Conservation (phyloP, 2,888 invertebrate species). For the Tachystola acroxantha region DNA sequence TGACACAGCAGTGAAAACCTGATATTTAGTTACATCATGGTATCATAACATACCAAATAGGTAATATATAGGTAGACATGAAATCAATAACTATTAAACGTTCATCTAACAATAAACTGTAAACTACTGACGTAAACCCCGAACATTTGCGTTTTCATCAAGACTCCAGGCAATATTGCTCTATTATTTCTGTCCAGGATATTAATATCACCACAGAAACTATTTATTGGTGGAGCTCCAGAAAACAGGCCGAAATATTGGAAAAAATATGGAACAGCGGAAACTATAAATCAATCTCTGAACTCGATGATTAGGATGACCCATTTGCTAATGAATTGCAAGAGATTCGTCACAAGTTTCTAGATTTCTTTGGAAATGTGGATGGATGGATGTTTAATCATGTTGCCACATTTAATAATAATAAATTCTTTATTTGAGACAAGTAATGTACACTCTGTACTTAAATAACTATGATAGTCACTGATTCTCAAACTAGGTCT, state of each 20-base stretch:
- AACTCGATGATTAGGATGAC: slow-evolving; percentile 13
- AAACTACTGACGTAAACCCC: slow-evolving; percentile 1
- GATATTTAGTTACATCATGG: too few species aligned
- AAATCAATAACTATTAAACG: too few species aligned
- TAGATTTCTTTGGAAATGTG: not conserved
- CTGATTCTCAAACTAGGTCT: too few species aligned
- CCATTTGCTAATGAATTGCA: not conserved
- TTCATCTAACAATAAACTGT: not conserved
- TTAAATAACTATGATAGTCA: too few species aligned
- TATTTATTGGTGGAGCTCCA: slow-evolving; percentile 1
- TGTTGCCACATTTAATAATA: not conserved
- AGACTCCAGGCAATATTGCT: too few species aligned
- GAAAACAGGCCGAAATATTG: not conserved
- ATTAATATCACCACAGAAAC: slow-evolving; percentile 5
- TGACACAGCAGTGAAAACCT: too few species aligned
- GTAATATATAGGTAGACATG: too few species aligned
- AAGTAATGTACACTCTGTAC: too few species aligned
- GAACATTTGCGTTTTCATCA: not conserved
- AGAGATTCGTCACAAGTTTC: not conserved
- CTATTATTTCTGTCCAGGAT: not conserved
- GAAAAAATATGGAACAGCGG: slow-evolving; percentile 17
- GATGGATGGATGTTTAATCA: not conserved
- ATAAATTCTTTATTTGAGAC: too few species aligned
- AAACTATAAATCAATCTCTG: slow-evolving; percentile 29
- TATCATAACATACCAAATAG: too few species aligned